Evolutionary conservation across 2,113 vertebrate genomes (phyloP), one percentile per base, ranked within the genome.

Genomic region (Bujurquina vittata): DNA sequence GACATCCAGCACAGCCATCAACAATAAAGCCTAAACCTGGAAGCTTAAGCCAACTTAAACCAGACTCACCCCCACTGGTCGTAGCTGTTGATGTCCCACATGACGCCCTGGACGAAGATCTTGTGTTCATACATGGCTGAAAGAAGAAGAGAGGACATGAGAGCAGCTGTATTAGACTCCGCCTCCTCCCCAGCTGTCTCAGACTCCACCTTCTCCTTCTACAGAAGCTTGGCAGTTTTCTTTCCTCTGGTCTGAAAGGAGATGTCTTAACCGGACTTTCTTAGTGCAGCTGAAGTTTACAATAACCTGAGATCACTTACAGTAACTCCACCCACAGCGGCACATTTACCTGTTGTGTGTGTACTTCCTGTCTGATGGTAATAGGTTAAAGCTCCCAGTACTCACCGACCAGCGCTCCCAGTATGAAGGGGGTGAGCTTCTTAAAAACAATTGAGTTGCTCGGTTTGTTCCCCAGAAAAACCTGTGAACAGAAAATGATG

Each of bases 81-180:
- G 14, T 98, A 99, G 93, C 98, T 99, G 96, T 99, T 99, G 89
- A 99, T 97, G 89, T 98, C 95, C 98, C 98, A 99, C 55, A 99
- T 95, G 87, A 98, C 20, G 7, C 98, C 98, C 95, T 99, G 98
- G 35, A 99, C 95, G 55, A 99, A 99, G 95, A 99, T 99, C 96
- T 99, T 99, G 94, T 99, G 98, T 58, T 99, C 98, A 9, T 99
- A 99, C 97, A 99, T 96, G 43, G 98, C 98, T 99, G 89, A 5
- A 82, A 90, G 75, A 69, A 85, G 10, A 18, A 31, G 4, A 76
- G 33, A 33, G 5, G 5, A 33, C 12, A 6, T 43, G 22, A n/a
- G 15, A 18, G 4, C 10, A n/a, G 29, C 26, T 9, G 23, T 52
- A 29, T 57, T 37, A 62, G 65, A 56, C 52, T 7, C 17, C 6